These are phyloP conservation scores for Cynaeus angustus DNA, from an alignment of 2,888 invertebrate species.

Conservation along the genomic window DNA sequence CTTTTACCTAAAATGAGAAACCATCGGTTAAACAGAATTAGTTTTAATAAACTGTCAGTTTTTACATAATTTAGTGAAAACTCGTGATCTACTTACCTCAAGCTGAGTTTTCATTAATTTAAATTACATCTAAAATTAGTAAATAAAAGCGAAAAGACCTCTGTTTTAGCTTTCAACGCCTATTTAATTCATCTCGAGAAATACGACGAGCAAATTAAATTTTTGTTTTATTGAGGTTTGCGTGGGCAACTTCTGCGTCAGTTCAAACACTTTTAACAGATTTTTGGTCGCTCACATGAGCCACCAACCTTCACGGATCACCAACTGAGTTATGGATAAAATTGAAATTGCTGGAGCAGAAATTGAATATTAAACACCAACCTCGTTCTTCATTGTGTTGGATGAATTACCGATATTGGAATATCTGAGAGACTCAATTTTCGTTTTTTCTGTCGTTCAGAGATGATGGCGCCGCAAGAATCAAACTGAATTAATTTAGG, in stretches of 20 bases:
- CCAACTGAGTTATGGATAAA: slow-evolving; percentile 27
- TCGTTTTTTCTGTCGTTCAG: slow-evolving; percentile 1
- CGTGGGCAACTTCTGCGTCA: background rate
- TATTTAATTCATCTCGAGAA: background rate
- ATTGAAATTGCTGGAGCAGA: slow-evolving; percentile 29
- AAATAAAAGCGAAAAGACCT: slow-evolving; percentile 3
- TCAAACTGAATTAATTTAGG: slow-evolving; percentile 20
- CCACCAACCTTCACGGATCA: slow-evolving; percentile 20
- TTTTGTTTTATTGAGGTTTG: slow-evolving; percentile 9
- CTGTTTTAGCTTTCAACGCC: background rate
- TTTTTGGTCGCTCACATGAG: slow-evolving; percentile 16
- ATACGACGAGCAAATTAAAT: background rate
- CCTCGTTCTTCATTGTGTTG: slow-evolving; percentile 29
- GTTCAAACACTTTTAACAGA: slow-evolving; percentile 4
- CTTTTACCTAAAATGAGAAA: background rate
- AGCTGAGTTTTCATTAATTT: slow-evolving; percentile 15
- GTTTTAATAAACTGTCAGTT: background rate
- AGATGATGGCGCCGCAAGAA: slow-evolving; percentile 5
- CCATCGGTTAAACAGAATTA: background rate
- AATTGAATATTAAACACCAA: slow-evolving; percentile 39
- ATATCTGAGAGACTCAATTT: slow-evolving; percentile 15
- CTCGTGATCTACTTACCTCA: background rate
- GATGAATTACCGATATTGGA: slow-evolving; percentile 25
- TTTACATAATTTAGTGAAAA: background rate
- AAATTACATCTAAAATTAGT: slow-evolving; percentile 17